phyloP scores from a whole-genome alignment of 2,888 invertebrate genomes.

The Pammene aurita region DNA sequence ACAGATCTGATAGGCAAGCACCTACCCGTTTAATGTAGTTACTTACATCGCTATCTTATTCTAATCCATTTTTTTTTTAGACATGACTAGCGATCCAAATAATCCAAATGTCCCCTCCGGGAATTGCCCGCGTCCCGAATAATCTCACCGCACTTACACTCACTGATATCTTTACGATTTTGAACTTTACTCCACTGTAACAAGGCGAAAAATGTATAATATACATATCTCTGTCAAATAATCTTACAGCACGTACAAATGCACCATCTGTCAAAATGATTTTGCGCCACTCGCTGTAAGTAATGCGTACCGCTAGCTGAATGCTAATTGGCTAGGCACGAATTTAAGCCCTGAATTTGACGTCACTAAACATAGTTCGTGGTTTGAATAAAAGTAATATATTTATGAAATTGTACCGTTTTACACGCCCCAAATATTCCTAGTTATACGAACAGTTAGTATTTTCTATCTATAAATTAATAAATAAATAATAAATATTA shows the following conservation, averaged over 20 bases:
- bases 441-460: too few relatives aligned
- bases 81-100: slow-evolving; percentile 7
- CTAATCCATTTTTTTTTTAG: background rate
- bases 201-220: background rate
- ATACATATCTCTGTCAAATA: slow-evolving; percentile 16
- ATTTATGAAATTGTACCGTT: background rate
- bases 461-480: too few relatives aligned
- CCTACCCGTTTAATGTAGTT: too few relatives aligned
- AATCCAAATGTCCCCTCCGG: background rate
- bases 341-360: background rate
- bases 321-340: slow-evolving; percentile 28
- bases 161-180: background rate
- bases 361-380: background rate
- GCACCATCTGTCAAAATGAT: slow-evolving; percentile 41
- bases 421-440: background rate
- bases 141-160: slow-evolving; percentile 2
- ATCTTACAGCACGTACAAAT: slow-evolving; percentile 34
- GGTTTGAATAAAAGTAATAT: slow-evolving; percentile 1
- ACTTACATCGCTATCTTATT: background rate
- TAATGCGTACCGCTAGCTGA: slow-evolving; percentile 30
- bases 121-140: slow-evolving; percentile 9
- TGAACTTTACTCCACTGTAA: background rate
- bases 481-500: too few relatives aligned
- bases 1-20: background rate
- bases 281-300: slow-evolving; percentile 37